These are phyloP conservation scores for Crypturellus tataupa DNA, from an alignment of 2,797 vertebrate species.

Conservation along the genomic window DNA sequence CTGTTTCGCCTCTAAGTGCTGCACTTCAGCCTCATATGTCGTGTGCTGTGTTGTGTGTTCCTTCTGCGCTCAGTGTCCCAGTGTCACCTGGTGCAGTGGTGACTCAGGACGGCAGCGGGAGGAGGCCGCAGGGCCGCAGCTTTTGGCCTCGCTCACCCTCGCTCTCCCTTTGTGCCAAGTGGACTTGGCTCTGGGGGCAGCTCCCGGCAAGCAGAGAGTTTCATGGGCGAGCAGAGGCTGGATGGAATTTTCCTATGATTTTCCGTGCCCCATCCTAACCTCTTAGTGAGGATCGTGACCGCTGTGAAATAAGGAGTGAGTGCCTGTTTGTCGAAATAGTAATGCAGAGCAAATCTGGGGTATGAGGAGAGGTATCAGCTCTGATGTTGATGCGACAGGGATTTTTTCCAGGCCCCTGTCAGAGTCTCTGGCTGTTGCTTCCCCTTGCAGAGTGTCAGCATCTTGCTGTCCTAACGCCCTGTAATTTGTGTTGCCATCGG, in stretches of 20 bases:
- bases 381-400: too few species aligned
- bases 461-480: neutral
- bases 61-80: neutral
- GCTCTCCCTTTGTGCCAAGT: neutral
- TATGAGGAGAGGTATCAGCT: neutral
- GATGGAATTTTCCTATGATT: neutral
- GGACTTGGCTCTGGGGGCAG: rapidly evolving
- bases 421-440: neutral
- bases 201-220: rapidly evolving
- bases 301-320: neutral
- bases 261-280: neutral
- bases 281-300: neutral
- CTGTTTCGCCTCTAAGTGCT: neutral
- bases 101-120: neutral
- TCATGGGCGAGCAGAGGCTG: neutral
- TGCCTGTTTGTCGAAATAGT: neutral
- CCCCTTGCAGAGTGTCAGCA: neutral
- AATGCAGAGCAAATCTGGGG: neutral
- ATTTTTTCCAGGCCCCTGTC: neutral
- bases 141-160: neutral
- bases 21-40: neutral
- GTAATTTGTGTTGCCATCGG: neutral
- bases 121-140: neutral
- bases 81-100: neutral
- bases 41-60: neutral